Base-by-base conservation (phyloP, 2,113 vertebrate species). In the Papio anubis region DNA sequence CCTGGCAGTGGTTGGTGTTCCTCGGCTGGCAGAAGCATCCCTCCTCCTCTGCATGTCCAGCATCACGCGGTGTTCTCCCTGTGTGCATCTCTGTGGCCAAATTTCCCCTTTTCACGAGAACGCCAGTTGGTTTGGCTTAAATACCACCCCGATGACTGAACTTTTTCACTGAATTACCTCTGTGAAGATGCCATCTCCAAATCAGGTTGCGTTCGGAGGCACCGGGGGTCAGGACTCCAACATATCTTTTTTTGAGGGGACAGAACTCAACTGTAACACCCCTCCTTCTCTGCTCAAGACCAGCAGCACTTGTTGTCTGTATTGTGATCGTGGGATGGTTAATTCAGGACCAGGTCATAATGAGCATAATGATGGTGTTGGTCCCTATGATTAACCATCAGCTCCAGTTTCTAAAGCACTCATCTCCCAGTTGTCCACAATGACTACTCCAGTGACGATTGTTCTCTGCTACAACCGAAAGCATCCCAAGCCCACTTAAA, bases 311-410 rank as follows among this genome's bases (percentile, higher is more conserved):
- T 8, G 13, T 6, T n/a, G 10, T 21, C 25, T 52, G 12, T 1
- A 17, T 8, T 3, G 38, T 23, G 57, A 20, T 68, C 0, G 0
- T 1, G 1, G 30, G 9, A 13, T 6, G 16, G 7, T 18, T 20
- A 10, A 38, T 18, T 38, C 32, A 57, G 73, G 25, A 40, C 57
- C 40, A 68, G 17, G 40, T 32, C 23, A 0, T 7, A 3, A 3
- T 2, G 68, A 21, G 6, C 2, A 2, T 4, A 45, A 17, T 17
- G 45, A 2, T 10, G 93, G 8, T 16, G 3, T 8, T 10, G 11
- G 7, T 11, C 3, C 18, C 12, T 16, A 21, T 93, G 25, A 61
- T 27, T 45, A 35, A 35, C 50, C 55, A 55, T 38, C 75, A 83
- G 61, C 6, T 59, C 61, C 14, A 2, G 1, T 17, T 59, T 83